Conservation (phyloP, 2,797 vertebrate genomes). For the Anas bernieri region DNA sequence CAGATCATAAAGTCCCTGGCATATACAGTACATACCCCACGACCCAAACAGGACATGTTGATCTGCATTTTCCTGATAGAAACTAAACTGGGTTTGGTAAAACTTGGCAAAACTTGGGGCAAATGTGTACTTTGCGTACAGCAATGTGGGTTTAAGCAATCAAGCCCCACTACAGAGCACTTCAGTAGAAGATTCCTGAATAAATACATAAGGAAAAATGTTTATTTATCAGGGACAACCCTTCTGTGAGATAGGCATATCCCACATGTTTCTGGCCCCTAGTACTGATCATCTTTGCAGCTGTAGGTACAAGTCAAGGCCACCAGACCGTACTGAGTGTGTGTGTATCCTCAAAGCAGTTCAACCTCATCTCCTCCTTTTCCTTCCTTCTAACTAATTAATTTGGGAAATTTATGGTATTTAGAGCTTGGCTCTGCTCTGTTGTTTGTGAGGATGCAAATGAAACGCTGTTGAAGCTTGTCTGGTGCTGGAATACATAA, state of each 20-base stretch:
- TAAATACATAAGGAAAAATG: neutral
- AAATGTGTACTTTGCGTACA: neutral
- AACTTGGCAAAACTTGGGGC: neutral
- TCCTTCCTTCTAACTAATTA: constrained; percentile 1
- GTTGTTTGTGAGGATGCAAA: constrained; percentile 51
- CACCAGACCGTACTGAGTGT: neutral
- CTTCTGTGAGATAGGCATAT: neutral
- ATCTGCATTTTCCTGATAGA: neutral
- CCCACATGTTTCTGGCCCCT: neutral
- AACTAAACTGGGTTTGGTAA: neutral
- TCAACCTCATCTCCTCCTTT: neutral
- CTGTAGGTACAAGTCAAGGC: neutral
- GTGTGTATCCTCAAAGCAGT: neutral
- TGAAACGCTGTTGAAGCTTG: constrained; percentile 6
- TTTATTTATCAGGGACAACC: neutral
- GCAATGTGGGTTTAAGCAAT: neutral
- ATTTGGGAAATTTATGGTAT: constrained; percentile 22
- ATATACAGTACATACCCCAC: neutral
- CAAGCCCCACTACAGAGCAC: neutral
- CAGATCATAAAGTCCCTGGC: neutral
- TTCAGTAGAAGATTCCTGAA: neutral
- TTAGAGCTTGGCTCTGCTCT: neutral
- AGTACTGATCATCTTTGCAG: accelerated
- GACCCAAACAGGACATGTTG: neutral
- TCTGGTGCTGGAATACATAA: neutral